These are phyloP conservation scores for Lagopus leucura DNA, from an alignment of 2,113 vertebrate genomes.

Conservation along the genomic window DNA sequence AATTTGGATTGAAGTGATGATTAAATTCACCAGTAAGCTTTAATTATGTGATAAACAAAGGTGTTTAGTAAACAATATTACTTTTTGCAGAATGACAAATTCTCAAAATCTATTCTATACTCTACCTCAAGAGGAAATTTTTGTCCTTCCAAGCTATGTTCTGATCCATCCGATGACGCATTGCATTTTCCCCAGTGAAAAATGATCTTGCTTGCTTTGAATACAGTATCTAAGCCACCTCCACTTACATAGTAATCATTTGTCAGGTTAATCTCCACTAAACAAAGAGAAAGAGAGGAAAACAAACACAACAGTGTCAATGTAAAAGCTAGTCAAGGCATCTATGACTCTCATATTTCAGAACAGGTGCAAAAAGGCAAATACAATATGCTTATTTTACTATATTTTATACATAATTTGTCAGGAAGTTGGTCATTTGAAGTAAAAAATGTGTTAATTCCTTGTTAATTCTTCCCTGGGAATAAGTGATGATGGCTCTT, in stretches of 20 bases:
- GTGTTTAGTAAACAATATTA: not conserved
- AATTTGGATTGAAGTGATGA: not conserved
- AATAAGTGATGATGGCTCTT: not conserved
- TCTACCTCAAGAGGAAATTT: constrained; percentile 95
- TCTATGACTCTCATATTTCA: not conserved
- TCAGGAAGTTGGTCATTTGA: not conserved
- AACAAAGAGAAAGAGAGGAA: not conserved
- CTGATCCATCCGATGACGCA: constrained; percentile 90
- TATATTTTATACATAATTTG: not conserved
- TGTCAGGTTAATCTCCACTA: constrained; percentile 92
- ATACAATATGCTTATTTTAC: not conserved
- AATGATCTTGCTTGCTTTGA: constrained; percentile 91
- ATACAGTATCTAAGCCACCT: constrained; percentile 85
- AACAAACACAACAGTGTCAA: not conserved
- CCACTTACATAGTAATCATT: constrained; percentile 92
- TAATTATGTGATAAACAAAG: not conserved
- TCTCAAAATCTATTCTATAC: not conserved
- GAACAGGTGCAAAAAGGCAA: not conserved
- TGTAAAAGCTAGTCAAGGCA: not conserved
- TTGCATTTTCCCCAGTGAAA: constrained; percentile 99
- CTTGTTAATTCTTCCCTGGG: not conserved
- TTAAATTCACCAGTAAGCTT: not conserved
- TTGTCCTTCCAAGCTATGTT: constrained; percentile 92
- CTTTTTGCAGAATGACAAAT: not conserved
- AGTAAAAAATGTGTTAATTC: not conserved